A percentile compares a stretch with the other conserved stretches of the same genome.
Conservation (phyloP, 2,113 vertebrate species). For the Ochotona princeps region DNA sequence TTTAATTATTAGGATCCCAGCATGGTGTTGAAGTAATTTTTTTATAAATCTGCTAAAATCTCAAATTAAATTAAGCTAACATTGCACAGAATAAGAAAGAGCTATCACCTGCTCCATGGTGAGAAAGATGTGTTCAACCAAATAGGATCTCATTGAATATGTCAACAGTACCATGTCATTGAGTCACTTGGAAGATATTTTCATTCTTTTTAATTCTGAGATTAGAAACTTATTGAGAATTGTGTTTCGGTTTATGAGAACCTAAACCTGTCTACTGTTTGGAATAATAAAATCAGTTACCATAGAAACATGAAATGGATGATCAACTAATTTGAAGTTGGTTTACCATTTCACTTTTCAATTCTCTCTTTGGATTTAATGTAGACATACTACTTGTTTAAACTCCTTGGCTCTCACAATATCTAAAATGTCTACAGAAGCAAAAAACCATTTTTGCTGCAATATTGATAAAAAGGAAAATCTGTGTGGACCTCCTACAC, state of each 20-base stretch:
- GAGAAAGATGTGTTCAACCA: background rate
- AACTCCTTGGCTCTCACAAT: background rate
- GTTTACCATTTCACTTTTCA: background rate
- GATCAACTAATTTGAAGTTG: background rate
- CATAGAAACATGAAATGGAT: background rate
- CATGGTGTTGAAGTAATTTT: background rate
- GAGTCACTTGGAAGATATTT: background rate
- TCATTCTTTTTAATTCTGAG: slow-evolving; percentile 26
- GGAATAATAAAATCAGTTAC: background rate
- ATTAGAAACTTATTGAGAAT: slow-evolving; percentile 24
- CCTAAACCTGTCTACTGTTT: slow-evolving; percentile 3
- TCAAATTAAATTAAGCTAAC: slow-evolving; percentile 10
- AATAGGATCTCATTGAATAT: background rate
- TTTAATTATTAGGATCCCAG: slow-evolving; percentile 23
- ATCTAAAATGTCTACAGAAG: background rate
- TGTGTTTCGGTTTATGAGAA: slow-evolving; percentile 3
- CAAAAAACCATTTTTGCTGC: background rate
- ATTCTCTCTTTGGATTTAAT: background rate
- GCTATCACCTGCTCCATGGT: background rate
- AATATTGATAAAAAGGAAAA: background rate
- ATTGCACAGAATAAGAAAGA: background rate
- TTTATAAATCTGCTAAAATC: background rate
- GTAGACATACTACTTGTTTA: background rate
- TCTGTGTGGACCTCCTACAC: background rate
- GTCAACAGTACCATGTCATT: background rate